phyloP scores from a whole-genome alignment of 2,113 vertebrate species.

The Etia nguti region DNA sequence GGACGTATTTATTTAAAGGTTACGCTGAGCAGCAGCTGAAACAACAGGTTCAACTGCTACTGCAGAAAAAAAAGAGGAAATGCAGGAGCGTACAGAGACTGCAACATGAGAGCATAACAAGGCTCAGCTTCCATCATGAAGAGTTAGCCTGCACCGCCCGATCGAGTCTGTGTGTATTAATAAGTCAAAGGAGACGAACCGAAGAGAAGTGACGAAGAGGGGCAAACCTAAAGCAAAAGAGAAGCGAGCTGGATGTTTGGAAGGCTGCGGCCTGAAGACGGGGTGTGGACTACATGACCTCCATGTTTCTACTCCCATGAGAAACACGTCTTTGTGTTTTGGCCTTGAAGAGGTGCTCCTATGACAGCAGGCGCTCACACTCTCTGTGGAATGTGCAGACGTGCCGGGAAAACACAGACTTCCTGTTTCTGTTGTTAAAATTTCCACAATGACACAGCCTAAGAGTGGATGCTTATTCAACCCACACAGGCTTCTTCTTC shows the following conservation, averaged over 20 bases:
- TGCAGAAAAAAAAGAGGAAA: not conserved
- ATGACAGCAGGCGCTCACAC: not conserved
- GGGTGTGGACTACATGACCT: not conserved
- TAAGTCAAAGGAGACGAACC: not conserved
- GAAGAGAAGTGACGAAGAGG: not conserved
- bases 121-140: rapidly evolving
- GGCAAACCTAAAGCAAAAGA: not conserved
- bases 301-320: not conserved
- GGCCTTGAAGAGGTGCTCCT: not conserved
- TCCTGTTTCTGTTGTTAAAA: not conserved
- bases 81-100: rapidly evolving
- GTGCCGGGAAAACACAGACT: not conserved
- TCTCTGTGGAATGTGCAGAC: not conserved
- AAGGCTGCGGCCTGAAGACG: not conserved
- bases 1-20: not conserved
- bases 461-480: not conserved
- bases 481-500: not conserved
- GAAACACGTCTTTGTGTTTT: not conserved
- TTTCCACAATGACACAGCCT: rapidly evolving
- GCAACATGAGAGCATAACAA: not conserved
- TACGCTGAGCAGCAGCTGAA: rapidly evolving
- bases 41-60: not conserved
- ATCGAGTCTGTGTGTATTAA: not conserved
- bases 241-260: not conserved
- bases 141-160: not conserved